These are phyloP conservation scores for Akabosia matsudoensis DNA, from an alignment of 1,140 invertebrate species.

Conservation along the genomic window DNA sequence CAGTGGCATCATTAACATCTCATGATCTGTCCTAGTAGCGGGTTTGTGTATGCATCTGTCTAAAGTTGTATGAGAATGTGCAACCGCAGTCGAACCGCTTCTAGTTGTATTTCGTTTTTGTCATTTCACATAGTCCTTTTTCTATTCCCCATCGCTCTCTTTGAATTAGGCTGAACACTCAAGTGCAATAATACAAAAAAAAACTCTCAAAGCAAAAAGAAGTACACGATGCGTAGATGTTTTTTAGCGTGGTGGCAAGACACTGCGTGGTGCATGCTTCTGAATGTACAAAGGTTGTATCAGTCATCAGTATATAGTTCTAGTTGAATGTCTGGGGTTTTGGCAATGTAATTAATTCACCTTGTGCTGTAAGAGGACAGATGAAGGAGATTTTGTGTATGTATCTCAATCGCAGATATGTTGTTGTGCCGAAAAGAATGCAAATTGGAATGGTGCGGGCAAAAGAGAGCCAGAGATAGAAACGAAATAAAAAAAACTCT, in stretches of 20 bases:
- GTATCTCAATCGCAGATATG: not conserved
- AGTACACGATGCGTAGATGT: not conserved
- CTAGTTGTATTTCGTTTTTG: no score
- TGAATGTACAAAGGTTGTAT: not conserved
- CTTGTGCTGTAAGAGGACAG: constrained; percentile 17
- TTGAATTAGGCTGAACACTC: not conserved
- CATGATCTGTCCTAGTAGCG: not conserved
- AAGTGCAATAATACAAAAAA: not conserved
- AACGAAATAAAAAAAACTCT: not conserved
- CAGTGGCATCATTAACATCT: not conserved
- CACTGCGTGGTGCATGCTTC: not conserved
- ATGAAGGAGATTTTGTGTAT: constrained; percentile 19
- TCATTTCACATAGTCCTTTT: not conserved
- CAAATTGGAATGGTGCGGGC: not conserved
- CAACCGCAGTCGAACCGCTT: not conserved
- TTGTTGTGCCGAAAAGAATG: not conserved
- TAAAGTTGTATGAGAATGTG: not conserved
- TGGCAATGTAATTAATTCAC: constrained; percentile 18
- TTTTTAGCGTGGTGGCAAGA: not conserved
- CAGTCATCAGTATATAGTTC: not conserved
- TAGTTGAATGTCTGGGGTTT: constrained; percentile 10
- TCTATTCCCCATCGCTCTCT: not conserved
- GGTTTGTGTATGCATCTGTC: not conserved
- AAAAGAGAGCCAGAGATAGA: not conserved
- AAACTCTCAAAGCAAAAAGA: not conserved